Evolutionary conservation across 2,888 invertebrate species (phyloP), one percentile per base, ranked within the genome.

Genomic region (Epirrhoe tristata): DNA sequence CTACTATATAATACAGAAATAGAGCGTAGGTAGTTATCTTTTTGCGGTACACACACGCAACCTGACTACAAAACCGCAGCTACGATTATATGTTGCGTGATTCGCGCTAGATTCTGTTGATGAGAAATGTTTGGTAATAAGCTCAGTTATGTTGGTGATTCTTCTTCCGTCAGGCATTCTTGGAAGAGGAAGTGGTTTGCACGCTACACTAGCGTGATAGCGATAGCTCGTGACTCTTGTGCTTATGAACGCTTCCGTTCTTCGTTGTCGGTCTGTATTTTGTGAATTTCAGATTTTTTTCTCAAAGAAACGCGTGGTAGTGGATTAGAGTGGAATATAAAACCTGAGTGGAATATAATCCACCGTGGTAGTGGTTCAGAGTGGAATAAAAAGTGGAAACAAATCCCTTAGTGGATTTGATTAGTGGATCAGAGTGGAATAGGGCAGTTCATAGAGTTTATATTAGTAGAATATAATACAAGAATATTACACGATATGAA

Each of bases 41-140:
- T 65, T 66, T 69, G 69, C 65, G 69, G 69, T 69, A 66, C 66
- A 63, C 66, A 63, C 69, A 69, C 66, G 69, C 69, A 69, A 66
- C 59, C 16, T 43, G 52, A n/a, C 36, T 58, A 59, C 64, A 58
- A 64, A 67, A 69, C 69, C 69, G 54, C 69, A 57, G 57, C 50
- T 52, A 36, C 62, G 31, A 62, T 69, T 69, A 66, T 34, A 17
- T 57, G 56, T 69, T 69, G 66, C 69, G 69, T 69, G 69, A 69
- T 46, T 63, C 54, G 63, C 50, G 58, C 61, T 58, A 54, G 53
- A 65, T 65, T 58, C 62, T 51, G 66, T 54, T 59, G 59, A 69
- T 69, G 63, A 51, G 50, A 58, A 64, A 43, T 43, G 58, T 46
- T 68, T 43, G 31, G 54, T 66, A 60, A 62, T 53, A n/a, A 39